phyloP scores from a whole-genome alignment of 2,113 vertebrate species.

The Baryphthengus martii region DNA sequence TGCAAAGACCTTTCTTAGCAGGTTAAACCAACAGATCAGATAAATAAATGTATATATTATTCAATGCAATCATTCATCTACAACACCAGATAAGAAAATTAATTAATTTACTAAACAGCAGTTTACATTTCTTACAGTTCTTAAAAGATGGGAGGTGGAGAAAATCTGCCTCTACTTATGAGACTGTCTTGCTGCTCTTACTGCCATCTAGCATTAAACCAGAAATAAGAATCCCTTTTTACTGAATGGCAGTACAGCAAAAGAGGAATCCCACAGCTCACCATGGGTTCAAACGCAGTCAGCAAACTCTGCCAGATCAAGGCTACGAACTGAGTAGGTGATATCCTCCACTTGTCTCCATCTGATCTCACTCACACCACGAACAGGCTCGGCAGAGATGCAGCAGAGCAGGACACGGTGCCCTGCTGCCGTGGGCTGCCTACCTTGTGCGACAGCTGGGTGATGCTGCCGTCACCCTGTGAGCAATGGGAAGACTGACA shows the following conservation, averaged over 20 bases:
- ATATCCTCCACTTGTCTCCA: accelerated
- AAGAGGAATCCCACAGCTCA: neutral
- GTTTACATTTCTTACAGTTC: neutral
- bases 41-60: neutral
- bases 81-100: neutral
- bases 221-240: neutral
- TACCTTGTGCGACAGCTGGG: accelerated
- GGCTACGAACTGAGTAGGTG: accelerated
- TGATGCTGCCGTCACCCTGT: neutral
- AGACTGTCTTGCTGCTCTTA: neutral
- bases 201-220: neutral
- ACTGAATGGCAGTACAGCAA: neutral
- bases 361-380: accelerated
- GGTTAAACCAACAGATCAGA: neutral
- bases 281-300: neutral
- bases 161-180: neutral
- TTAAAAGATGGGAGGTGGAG: neutral
- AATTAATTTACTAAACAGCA: neutral
- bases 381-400: neutral
- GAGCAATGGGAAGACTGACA: neutral
- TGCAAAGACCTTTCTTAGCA: neutral
- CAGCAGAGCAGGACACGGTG: neutral
- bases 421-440: accelerated
- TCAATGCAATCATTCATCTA: neutral
- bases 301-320: neutral